phyloP scores from a whole-genome alignment of 2,797 vertebrate genomes.

The Phoebastria nigripes region DNA sequence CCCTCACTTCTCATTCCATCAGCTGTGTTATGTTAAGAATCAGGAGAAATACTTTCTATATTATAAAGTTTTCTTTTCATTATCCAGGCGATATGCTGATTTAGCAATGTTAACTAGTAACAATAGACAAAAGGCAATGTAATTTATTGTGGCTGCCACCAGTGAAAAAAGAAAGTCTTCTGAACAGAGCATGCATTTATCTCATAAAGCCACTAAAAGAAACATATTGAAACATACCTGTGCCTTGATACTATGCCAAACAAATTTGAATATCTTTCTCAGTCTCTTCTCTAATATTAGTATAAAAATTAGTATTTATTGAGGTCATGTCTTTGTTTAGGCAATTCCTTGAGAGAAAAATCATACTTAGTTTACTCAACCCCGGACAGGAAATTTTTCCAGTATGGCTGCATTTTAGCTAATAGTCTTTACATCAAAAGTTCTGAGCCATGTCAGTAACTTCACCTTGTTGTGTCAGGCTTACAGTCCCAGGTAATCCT shows the following conservation, averaged over 20 bases:
- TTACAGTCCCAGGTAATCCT: background rate
- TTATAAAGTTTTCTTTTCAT: background rate
- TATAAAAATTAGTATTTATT: background rate
- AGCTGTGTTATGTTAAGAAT: background rate
- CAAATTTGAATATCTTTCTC: background rate
- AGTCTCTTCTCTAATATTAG: background rate
- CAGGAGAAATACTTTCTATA: background rate
- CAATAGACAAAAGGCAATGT: background rate
- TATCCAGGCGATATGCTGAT: background rate
- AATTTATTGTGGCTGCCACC: background rate
- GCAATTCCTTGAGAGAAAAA: background rate
- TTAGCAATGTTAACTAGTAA: background rate
- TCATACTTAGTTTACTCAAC: background rate
- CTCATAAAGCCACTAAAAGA: background rate
- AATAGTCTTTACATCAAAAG: background rate
- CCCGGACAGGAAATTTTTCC: background rate
- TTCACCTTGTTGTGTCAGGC: background rate
- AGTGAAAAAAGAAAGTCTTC: background rate
- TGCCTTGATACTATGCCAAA: background rate
- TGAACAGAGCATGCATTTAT: background rate
- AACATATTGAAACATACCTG: background rate
- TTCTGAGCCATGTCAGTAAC: background rate
- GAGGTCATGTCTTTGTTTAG: background rate
- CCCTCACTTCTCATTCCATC: background rate
- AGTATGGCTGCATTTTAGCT: background rate